Evolutionary conservation across 2,797 vertebrate species (phyloP).

Genomic region (Typhlichthys eigenmanni): DNA sequence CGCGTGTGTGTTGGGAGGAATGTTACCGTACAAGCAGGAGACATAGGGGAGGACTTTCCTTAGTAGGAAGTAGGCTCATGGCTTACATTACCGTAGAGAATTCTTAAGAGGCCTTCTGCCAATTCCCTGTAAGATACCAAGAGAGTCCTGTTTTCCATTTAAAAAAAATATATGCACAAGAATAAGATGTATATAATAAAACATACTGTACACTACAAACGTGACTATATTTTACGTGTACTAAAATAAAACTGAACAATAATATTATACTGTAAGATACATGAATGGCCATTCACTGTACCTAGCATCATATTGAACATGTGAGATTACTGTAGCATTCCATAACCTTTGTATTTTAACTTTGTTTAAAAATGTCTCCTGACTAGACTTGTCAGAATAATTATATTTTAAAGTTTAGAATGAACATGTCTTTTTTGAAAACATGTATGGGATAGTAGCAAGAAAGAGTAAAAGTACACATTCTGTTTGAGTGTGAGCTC

Average conservation of each 20-base stretch:
- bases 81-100: constrained; percentile 53
- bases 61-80: constrained; percentile 47
- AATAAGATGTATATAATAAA: not conserved
- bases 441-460: not conserved
- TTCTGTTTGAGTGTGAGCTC: constrained; percentile 49
- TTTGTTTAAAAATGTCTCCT: constrained; percentile 13
- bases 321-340: too few relatives aligned
- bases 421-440: constrained; percentile 10
- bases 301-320: too few relatives aligned
- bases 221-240: not conserved
- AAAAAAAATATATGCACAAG: not conserved
- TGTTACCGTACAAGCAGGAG: constrained; percentile 44
- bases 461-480: constrained; percentile 21
- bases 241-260: not conserved
- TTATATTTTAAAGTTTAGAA: constrained; percentile 11
- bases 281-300: not conserved
- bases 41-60: constrained; percentile 52
- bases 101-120: constrained; percentile 29
- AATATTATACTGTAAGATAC: too few relatives aligned
- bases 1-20: constrained; percentile 25
- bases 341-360: too few relatives aligned
- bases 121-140: constrained; percentile 15
- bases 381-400: constrained; percentile 14
- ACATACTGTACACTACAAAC: not conserved
- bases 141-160: constrained; percentile 23